A percentile compares a stretch with the other conserved stretches of the same genome.
These are phyloP conservation scores for Pipistrellus pipistrellus DNA, from an alignment of 2,797 vertebrate genomes.

Conservation along the genomic window DNA sequence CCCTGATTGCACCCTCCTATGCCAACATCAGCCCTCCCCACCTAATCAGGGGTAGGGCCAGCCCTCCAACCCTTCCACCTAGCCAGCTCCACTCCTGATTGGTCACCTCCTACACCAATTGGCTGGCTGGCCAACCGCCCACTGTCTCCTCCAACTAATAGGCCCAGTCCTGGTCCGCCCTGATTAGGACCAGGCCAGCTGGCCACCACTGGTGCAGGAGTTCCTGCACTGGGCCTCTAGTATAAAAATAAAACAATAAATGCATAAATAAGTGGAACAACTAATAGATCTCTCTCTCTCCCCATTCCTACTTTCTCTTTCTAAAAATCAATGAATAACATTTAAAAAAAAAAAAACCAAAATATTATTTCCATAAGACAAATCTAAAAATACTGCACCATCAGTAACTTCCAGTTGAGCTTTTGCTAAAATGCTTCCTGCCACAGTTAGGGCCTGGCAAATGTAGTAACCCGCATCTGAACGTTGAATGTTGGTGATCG, in stretches of 20 bases:
- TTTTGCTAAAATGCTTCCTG: slow-evolving; percentile 99
- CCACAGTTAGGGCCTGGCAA: slow-evolving; percentile 98
- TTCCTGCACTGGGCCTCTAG: no score
- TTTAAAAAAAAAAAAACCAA: not conserved
- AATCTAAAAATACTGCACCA: slow-evolving; percentile 90
- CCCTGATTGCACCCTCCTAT: no score
- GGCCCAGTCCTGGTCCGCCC: no score
- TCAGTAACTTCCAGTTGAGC: slow-evolving; percentile 99
- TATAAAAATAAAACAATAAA: not conserved
- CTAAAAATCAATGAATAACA: not conserved
- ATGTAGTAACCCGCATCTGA: slow-evolving; percentile 98
- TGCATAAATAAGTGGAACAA: not conserved
- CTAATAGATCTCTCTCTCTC: not conserved
- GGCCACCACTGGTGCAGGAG: no score
- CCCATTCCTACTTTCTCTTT: not conserved
- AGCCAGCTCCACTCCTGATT: no score
- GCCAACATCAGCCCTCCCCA: no score
- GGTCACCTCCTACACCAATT: no score
- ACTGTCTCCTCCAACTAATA: no score
- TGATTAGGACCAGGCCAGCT: no score
- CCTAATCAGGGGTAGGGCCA: no score
- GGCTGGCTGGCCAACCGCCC: no score
- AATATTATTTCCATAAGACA: not conserved
- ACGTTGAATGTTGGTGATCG: slow-evolving; percentile 96
- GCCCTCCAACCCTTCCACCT: no score